phyloP scores from a whole-genome alignment of 2,888 invertebrate genomes.

The Eupithecia subumbrata region DNA sequence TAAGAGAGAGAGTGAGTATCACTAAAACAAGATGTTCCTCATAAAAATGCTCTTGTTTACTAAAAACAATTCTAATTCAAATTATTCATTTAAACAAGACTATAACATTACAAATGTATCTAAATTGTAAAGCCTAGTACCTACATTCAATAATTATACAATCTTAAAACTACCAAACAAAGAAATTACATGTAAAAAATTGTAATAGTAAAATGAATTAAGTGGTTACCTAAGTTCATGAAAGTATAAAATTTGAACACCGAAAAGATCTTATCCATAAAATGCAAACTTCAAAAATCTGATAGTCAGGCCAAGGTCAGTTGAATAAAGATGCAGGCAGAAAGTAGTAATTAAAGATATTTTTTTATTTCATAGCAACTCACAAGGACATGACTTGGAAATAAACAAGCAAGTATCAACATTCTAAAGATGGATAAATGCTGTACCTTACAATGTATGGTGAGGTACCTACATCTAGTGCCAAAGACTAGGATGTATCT shows the following conservation, averaged over 20 bases:
- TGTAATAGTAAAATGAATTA: too few species aligned
- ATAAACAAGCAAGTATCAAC: not conserved
- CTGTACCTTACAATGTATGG: not conserved
- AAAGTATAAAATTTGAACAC: too few species aligned
- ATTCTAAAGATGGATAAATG: not conserved
- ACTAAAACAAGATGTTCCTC: not conserved
- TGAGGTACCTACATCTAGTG: slow-evolving; percentile 5
- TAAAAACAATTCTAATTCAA: not conserved
- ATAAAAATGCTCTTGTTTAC: not conserved
- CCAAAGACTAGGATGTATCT: not conserved
- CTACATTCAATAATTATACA: too few species aligned
- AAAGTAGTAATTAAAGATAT: not conserved
- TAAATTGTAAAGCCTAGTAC: too few species aligned
- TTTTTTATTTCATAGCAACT: not conserved
- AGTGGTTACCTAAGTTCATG: too few species aligned
- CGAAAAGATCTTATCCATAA: too few species aligned
- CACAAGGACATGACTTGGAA: not conserved
- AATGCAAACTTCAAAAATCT: too few species aligned
- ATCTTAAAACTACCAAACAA: too few species aligned
- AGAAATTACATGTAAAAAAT: too few species aligned
- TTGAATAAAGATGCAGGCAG: not conserved
- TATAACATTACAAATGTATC: too few species aligned
- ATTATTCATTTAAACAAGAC: too few species aligned
- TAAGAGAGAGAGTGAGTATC: too few species aligned
- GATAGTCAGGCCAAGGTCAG: not conserved